phyloP scores from a whole-genome alignment of 2,888 invertebrate species.

The Cryptophagus acutangulus region DNA sequence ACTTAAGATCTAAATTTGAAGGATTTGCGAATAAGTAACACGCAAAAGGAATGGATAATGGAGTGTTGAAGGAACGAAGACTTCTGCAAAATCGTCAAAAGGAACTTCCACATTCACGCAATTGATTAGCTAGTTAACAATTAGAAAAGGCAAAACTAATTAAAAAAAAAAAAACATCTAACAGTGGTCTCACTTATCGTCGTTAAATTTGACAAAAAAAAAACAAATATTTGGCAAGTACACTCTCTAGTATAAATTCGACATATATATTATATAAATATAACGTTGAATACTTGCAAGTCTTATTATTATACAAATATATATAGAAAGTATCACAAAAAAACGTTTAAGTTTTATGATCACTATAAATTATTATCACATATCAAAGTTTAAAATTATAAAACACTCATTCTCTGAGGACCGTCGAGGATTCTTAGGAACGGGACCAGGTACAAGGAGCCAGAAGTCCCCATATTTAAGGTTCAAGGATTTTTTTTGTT shows the following conservation, averaged over 20 bases:
- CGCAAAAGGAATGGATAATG: constrained; percentile 45
- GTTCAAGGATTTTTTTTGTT: constrained; percentile 30
- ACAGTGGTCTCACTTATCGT: constrained; percentile 21
- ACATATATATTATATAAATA: constrained; percentile 12
- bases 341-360: constrained; percentile 36
- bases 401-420: constrained; percentile 28
- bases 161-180: constrained; percentile 13
- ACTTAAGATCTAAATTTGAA: too few relatives aligned
- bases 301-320: constrained; percentile 30
- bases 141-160: constrained; percentile 15
- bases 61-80: constrained; percentile 48
- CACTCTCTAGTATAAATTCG: constrained; percentile 23
- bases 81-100: constrained; percentile 42
- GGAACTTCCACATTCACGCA: constrained; percentile 38
- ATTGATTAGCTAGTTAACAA: constrained; percentile 14
- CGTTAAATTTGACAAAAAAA: constrained; percentile 23
- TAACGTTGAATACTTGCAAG: constrained; percentile 32
- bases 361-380: constrained; percentile 45
- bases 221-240: constrained; percentile 26
- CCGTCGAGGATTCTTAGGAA: constrained; percentile 20
- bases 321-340: constrained; percentile 41
- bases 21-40: constrained; percentile 17
- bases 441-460: constrained; percentile 40
- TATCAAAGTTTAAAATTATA: constrained; percentile 31
- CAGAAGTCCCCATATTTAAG: constrained; percentile 47